Evolutionary conservation across 2,113 vertebrate genomes (phyloP), one percentile per base, ranked within the genome.

Genomic region (Tretioscincus oriximinensis): DNA sequence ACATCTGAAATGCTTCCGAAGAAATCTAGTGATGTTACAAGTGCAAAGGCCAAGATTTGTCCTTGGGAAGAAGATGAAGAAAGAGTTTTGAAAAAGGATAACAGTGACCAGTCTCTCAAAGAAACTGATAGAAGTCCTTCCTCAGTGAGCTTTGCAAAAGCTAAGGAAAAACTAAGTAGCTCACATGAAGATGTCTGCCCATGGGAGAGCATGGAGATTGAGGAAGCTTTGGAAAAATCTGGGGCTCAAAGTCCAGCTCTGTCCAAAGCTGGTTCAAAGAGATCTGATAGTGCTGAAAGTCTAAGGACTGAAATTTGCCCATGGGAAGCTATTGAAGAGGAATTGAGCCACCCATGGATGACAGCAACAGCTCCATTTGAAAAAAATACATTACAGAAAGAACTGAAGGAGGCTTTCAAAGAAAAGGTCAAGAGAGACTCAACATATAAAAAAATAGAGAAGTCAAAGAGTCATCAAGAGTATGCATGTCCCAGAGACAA

Each of bases 241-340:
- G 0, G 2, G 1, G 74, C 22, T n/a, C 77, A 82, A 84, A 0
- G 1, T 24, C 65, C 72, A 26, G 79, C 21, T 64, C 64, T 72
- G 75, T 29, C 29, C 49, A 81, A 68, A 79, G 1, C 20, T 0
- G 6, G 82, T 26, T 1, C 78, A 9, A 80, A 76, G 86, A 76
- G 49, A 21, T 78, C 6, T 0, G 91, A 78, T 26, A 41, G 0
- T 5, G 0, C 0, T 0, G 41, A 73, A 0, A 49, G 26, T 78
- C 81, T 70, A 66, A 93, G 86, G 76, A 85, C 80, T 0, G 29
- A 84, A 2, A 1, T 92, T 60, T 94, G 90, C 51, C 92, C 93
- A 1, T 92, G 90, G 90, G 88, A 90, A 69, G 64, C 0, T 12
- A 41, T 72, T 60, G 82, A 58, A 0, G 45, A 82, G 28, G 54